phyloP scores from a whole-genome alignment of 2,797 vertebrate genomes.

The Trachops cirrhosus region DNA sequence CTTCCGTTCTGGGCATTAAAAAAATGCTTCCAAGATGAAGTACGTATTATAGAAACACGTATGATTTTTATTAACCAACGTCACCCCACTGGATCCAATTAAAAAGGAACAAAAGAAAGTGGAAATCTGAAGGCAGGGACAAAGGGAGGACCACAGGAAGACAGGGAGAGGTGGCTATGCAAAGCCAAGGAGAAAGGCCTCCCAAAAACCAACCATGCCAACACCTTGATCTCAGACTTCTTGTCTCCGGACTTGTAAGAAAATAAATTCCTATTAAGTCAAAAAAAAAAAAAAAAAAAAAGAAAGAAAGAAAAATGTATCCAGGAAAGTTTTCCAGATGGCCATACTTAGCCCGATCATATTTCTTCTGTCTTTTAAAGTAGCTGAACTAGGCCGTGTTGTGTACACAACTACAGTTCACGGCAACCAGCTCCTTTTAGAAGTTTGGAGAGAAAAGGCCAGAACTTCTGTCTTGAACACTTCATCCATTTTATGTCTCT shows the following conservation, averaged over 20 bases:
- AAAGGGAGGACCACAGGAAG: background rate
- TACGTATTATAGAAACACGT: background rate
- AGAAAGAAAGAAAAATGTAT: background rate
- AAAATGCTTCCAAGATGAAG: slow-evolving; percentile 29
- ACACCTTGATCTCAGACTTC: background rate
- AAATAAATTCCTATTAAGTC: background rate
- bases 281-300: background rate
- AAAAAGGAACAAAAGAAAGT: background rate
- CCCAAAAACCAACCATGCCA: background rate
- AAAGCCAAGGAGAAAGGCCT: background rate
- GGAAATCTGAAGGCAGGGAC: background rate
- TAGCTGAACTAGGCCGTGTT: background rate
- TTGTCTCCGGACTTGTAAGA: background rate
- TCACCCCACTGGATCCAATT: no score
- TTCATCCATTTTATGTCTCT: background rate
- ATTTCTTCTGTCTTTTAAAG: background rate
- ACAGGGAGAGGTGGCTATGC: background rate
- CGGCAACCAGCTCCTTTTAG: background rate
- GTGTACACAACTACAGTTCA: background rate
- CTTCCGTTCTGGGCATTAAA: slow-evolving; percentile 19
- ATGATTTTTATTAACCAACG: background rate
- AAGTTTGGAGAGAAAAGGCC: background rate
- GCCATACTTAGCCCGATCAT: background rate
- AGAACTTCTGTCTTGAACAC: background rate
- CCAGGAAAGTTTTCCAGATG: slow-evolving; percentile 39